Evolutionary conservation across 2,113 vertebrate genomes (phyloP).

Genomic region (Parus major): DNA sequence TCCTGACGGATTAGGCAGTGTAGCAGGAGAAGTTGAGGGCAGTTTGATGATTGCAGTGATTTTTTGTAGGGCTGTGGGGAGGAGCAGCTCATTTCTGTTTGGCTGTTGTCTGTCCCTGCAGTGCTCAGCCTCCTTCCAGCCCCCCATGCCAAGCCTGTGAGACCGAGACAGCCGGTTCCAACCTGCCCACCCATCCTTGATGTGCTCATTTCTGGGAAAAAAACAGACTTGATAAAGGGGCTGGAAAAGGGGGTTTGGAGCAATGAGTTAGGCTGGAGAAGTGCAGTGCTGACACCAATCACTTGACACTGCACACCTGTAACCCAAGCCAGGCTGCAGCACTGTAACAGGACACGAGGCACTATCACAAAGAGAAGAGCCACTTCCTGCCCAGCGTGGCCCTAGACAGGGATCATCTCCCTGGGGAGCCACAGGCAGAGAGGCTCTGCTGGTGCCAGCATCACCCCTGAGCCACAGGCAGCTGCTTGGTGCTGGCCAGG

Average conservation of each 20-base stretch:
- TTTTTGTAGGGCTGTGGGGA: neutral
- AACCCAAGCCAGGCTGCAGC: neutral
- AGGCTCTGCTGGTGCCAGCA: neutral
- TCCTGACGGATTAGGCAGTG: fast-evolving
- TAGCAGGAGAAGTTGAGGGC: neutral
- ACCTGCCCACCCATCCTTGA: neutral
- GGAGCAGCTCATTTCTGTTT: neutral
- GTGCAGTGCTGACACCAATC: fast-evolving
- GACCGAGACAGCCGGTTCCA: neutral
- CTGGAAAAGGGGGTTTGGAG: neutral
- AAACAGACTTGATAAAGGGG: neutral
- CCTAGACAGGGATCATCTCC: neutral
- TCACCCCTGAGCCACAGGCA: neutral
- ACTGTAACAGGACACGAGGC: conserved; percentile 18
- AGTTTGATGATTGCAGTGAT: neutral
- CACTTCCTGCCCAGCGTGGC: neutral
- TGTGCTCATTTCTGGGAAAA: neutral
- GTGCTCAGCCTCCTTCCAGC: neutral
- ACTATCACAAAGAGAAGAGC: neutral
- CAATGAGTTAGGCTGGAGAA: neutral
- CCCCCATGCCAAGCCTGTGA: neutral
- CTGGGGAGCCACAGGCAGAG: fast-evolving
- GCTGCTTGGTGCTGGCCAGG: neutral
- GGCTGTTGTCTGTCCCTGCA: fast-evolving
- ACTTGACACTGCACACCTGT: neutral